Conservation (phyloP, 1,140 invertebrate species). For the Brachystomella parvula region DNA sequence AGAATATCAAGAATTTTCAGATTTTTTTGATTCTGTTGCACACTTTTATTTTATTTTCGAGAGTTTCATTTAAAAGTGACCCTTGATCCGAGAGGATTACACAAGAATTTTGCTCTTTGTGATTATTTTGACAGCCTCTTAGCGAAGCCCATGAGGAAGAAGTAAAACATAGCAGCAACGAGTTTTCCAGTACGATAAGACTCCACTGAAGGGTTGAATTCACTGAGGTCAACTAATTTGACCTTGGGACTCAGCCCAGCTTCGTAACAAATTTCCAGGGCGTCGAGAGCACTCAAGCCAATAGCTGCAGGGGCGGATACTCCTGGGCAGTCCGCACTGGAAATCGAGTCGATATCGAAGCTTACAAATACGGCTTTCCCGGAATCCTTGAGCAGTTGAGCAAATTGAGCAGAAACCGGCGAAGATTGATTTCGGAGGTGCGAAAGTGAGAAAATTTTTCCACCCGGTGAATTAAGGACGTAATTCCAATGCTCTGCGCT, state of each 20-base stretch:
- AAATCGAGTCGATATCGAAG: constrained; percentile 2
- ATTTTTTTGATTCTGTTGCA: too few relatives aligned
- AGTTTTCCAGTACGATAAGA: constrained; percentile 2
- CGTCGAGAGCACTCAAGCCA: background rate
- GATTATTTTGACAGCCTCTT: too few relatives aligned
- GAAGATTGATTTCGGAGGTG: background rate
- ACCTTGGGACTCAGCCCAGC: background rate
- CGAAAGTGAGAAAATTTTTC: background rate
- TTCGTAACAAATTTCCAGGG: background rate
- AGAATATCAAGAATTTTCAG: too few relatives aligned
- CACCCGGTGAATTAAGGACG: background rate
- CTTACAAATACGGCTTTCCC: background rate
- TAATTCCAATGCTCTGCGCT: background rate
- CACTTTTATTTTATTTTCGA: too few relatives aligned
- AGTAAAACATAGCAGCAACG: background rate
- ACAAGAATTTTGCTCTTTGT: too few relatives aligned
- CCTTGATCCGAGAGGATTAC: too few relatives aligned
- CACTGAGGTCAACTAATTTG: background rate
- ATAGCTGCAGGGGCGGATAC: background rate
- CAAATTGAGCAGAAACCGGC: background rate
- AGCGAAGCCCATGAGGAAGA: background rate
- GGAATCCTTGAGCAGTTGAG: background rate
- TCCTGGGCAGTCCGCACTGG: background rate
- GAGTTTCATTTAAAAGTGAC: too few relatives aligned
- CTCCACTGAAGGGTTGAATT: background rate